Evolutionary conservation across 2,113 vertebrate species (phyloP).

Genomic region (Antigone vipio): DNA sequence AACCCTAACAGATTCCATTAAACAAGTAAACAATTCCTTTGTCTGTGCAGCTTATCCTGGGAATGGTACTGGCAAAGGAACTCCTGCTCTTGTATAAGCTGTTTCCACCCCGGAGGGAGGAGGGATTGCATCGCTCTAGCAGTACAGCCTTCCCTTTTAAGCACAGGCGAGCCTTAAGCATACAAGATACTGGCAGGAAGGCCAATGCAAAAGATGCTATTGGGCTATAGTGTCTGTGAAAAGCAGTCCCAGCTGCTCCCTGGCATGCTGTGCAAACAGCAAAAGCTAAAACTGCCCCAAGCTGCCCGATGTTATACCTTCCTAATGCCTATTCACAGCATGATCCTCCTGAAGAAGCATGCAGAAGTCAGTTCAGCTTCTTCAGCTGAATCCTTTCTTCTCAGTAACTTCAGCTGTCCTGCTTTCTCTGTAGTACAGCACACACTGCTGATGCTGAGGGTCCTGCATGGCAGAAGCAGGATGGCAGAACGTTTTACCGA

Average conservation of each 20-base stretch:
- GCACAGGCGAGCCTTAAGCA: not conserved
- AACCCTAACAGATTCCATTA: not conserved
- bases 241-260: not conserved
- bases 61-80: not conserved
- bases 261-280: not conserved
- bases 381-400: not conserved
- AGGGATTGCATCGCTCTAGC: not conserved
- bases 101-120: not conserved
- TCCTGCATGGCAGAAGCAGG: not conserved
- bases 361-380: not conserved
- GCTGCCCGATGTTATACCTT: rapidly evolving
- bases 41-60: not conserved
- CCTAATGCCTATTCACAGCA: not conserved
- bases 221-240: not conserved
- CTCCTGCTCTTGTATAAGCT: not conserved
- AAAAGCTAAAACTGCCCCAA: not conserved
- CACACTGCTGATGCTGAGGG: not conserved
- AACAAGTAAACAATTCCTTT: not conserved
- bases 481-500: not conserved
- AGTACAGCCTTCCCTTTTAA: not conserved
- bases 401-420: not conserved
- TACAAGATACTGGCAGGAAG: not conserved
- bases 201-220: not conserved
- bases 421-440: not conserved
- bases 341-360: not conserved